A percentile compares a stretch with the other conserved stretches of the same genome.
Evolutionary conservation across 2,797 vertebrate genomes (phyloP).

Genomic region (Enteromius afrohamiltoni): DNA sequence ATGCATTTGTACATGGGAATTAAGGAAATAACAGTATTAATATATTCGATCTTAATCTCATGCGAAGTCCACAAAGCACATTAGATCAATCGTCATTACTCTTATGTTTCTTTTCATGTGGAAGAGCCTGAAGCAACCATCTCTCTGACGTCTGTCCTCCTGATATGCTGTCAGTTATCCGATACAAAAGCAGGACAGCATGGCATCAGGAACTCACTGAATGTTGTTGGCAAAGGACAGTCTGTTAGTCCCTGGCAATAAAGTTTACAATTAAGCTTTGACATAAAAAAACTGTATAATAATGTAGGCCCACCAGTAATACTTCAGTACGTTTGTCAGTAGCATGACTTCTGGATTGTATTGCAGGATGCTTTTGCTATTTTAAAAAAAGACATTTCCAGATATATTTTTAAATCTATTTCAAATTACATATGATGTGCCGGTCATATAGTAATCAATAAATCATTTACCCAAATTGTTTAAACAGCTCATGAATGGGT

Average conservation of each 20-base stretch:
- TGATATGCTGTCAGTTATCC: slow-evolving; percentile 17
- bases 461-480: neutral
- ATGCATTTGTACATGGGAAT: neutral
- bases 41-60: neutral
- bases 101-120: neutral
- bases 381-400: neutral
- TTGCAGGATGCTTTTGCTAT: neutral
- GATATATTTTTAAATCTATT: neutral
- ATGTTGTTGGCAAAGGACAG: slow-evolving; percentile 5
- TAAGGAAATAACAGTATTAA: neutral
- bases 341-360: neutral
- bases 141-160: neutral
- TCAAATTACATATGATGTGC: too few species aligned
- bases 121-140: neutral
- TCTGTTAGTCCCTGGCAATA: slow-evolving; percentile 7
- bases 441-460: neutral
- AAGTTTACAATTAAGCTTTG: neutral
- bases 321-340: neutral
- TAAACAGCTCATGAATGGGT: neutral
- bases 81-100: neutral
- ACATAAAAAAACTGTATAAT: neutral
- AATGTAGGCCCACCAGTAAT: neutral
- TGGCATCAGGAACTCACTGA: slow-evolving; percentile 18
- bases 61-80: neutral
- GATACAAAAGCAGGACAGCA: neutral